These are phyloP conservation scores for Rhinogobius similis DNA, from an alignment of 2,113 vertebrate species.

Conservation along the genomic window DNA sequence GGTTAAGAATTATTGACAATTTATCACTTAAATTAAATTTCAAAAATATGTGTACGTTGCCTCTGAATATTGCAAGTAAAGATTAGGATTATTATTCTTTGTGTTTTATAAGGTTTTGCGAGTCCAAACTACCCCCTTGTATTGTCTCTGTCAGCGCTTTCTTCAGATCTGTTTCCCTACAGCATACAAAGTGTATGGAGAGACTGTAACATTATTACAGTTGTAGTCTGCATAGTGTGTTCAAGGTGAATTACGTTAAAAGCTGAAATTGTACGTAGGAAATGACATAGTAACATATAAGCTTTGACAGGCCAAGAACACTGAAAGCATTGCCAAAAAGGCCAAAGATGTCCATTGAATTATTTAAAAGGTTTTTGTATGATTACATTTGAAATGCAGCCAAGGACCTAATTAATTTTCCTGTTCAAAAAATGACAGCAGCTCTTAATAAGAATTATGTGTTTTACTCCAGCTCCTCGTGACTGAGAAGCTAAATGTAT, in stretches of 20 bases:
- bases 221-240: not conserved
- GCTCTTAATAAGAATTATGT: slow-evolving; percentile 28
- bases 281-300: slow-evolving; percentile 18
- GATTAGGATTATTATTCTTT: too few species aligned
- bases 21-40: not conserved
- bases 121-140: not conserved
- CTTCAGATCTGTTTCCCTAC: not conserved
- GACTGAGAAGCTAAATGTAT: slow-evolving; percentile 40
- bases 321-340: slow-evolving; percentile 22
- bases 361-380: not conserved
- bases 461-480: slow-evolving; percentile 26
- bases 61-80: not conserved
- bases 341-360: slow-evolving; percentile 3
- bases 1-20: not conserved
- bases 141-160: not conserved
- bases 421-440: slow-evolving; percentile 23
- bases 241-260: slow-evolving; percentile 13
- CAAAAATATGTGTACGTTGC: not conserved
- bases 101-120: not conserved
- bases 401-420: not conserved
- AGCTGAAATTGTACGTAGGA: slow-evolving; percentile 1
- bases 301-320: slow-evolving; percentile 19
- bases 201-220: slow-evolving; percentile 1
- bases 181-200: slow-evolving; percentile 3
- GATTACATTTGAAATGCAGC: slow-evolving; percentile 6